Evolutionary conservation across 2,797 vertebrate species (phyloP).

Genomic region (Sebastes cheni): DNA sequence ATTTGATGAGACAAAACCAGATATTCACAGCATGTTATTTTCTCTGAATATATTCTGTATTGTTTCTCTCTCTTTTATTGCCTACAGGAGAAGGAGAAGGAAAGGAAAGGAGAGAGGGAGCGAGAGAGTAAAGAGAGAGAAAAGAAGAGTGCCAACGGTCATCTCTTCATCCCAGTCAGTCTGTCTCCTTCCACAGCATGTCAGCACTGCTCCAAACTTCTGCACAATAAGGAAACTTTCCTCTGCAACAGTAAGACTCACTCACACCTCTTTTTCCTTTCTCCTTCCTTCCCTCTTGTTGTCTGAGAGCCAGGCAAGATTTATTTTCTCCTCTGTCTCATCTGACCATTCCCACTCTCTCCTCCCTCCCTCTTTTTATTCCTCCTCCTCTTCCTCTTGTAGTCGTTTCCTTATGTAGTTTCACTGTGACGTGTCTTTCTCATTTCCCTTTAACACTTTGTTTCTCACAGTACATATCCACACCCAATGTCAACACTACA

Average conservation of each 20-base stretch:
- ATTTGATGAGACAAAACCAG: neutral
- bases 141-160: constrained; percentile 84
- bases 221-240: constrained; percentile 86
- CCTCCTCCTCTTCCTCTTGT: neutral
- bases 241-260: constrained; percentile 85
- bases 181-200: constrained; percentile 80
- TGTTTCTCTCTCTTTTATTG: neutral
- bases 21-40: neutral
- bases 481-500: neutral
- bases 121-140: constrained; percentile 89
- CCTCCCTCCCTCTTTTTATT: neutral
- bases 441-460: neutral
- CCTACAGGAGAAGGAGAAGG: constrained; percentile 90
- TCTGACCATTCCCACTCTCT: neutral
- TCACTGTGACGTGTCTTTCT: neutral
- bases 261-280: neutral
- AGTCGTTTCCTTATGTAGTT: neutral
- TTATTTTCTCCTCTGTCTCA: neutral
- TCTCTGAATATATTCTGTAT: neutral
- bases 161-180: constrained; percentile 80
- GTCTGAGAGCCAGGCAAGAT: neutral
- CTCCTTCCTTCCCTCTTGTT: neutral
- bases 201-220: constrained; percentile 85
- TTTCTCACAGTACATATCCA: neutral
- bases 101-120: constrained; percentile 87